phyloP scores from a whole-genome alignment of 2,797 vertebrate genomes.

The Etheostoma nigrum region DNA sequence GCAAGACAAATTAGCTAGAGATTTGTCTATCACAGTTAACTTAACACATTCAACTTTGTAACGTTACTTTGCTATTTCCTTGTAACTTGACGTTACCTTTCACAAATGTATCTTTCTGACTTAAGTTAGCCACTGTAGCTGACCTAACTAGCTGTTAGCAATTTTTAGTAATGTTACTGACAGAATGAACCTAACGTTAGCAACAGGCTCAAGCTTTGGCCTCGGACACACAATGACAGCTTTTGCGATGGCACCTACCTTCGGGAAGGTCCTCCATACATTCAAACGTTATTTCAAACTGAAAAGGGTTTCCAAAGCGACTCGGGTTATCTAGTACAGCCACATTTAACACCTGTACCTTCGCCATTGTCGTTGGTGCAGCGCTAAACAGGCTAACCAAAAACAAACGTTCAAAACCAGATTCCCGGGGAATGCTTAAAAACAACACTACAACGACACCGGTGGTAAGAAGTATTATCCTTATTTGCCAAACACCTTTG shows the following conservation, averaged over 20 bases:
- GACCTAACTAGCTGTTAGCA: slow-evolving; percentile 41
- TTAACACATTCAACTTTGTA: background rate
- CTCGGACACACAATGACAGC: slow-evolving; percentile 78
- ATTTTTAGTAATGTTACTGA: background rate
- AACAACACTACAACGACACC: slow-evolving; percentile 13
- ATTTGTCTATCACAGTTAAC: background rate
- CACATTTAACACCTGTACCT: slow-evolving; percentile 92
- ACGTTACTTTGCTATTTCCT: background rate
- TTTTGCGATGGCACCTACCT: slow-evolving; percentile 81
- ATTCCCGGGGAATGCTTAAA: slow-evolving; percentile 58
- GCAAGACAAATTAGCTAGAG: background rate
- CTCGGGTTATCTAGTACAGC: slow-evolving; percentile 90
- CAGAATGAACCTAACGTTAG: background rate
- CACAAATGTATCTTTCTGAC: background rate
- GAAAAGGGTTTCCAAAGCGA: slow-evolving; percentile 92
- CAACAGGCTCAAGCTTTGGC: slow-evolving; percentile 33
- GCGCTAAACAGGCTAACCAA: slow-evolving; percentile 47
- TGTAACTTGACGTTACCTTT: background rate
- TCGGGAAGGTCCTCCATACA: slow-evolving; percentile 93
- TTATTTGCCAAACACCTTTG: background rate
- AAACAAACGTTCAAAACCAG: slow-evolving; percentile 60
- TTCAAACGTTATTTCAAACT: slow-evolving; percentile 95
- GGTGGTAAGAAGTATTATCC: background rate
- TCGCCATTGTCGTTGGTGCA: slow-evolving; percentile 86
- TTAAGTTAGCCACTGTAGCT: slow-evolving; percentile 20